phyloP scores from a whole-genome alignment of 2,888 invertebrate genomes.

The Patella depressa region DNA sequence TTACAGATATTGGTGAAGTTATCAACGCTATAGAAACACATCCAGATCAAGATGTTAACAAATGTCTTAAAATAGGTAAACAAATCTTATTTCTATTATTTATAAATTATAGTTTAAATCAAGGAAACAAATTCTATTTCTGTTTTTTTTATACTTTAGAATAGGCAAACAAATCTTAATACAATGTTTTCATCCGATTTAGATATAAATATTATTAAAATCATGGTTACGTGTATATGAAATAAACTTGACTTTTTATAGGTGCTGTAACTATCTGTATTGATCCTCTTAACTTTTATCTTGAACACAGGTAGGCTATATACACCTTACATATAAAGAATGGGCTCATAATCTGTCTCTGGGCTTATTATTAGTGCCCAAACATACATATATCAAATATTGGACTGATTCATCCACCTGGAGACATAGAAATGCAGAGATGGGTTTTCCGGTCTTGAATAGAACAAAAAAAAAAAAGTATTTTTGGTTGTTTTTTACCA shows the following conservation, averaged over 20 bases:
- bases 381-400: too few species aligned
- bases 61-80: slow-evolving; percentile 56
- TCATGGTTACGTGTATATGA: not conserved
- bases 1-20: slow-evolving; percentile 60
- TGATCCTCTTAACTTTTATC: slow-evolving; percentile 61
- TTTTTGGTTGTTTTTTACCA: too few species aligned
- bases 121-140: slow-evolving; percentile 37
- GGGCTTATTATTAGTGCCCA: too few species aligned
- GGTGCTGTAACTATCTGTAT: slow-evolving; percentile 66
- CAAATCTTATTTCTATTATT: not conserved
- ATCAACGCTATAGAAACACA: slow-evolving; percentile 58
- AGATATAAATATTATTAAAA: too few species aligned
- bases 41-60: slow-evolving; percentile 55
- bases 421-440: too few species aligned
- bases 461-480: too few species aligned
- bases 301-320: slow-evolving; percentile 57
- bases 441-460: too few species aligned
- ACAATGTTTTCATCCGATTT: too few species aligned
- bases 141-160: not conserved
- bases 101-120: slow-evolving; percentile 39
- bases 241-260: slow-evolving; percentile 34
- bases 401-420: too few species aligned
- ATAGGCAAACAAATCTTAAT: too few species aligned
- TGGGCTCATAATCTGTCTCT: too few species aligned
- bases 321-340: too few species aligned